Base-by-base conservation (phyloP, 2,113 vertebrate genomes). In the Dascyllus trimaculatus region DNA sequence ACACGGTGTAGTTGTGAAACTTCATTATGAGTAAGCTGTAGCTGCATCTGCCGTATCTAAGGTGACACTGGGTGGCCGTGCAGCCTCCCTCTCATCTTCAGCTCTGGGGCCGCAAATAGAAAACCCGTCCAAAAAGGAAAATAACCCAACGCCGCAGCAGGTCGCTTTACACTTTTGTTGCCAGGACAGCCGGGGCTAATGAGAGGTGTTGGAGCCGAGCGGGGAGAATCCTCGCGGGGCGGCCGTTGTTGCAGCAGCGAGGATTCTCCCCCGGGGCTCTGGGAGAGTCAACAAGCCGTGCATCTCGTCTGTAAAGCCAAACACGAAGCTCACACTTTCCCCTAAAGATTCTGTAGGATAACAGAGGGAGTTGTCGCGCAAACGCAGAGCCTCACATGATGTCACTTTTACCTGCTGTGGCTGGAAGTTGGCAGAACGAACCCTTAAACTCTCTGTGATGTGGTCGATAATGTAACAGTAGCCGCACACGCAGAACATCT, bases 231-330 rank as follows among this genome's bases (percentile, higher is more conserved):
- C 91, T 87, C 82, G 7, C 35, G 75, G 90, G 87, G 80, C 81
- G 5, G 63, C 77, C 81, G 68, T 89, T 90, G 88, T 38, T 53
- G 64, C 85, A 54, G 81, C 71, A 69, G 81, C 63, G 79, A 75
- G 74, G 15, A 35, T n/a, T n/a, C n/a, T 78, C 92, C 82, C 91
- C 11, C n/a, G 61, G 84, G 91, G 29, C 63, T n/a, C 45, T 58
- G 32, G 56, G 52, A 66, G 32, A 86, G 87, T 94, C 94, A 93
- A 93, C 94, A 92, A 93, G 89, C 70, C 63, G 57, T 32, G 51
- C 53, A 56, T 64, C 51, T 81, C 58, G 51, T 53, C 59, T 22
- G 54, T 52, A 70, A 63, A 48, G 51, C 32, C 8, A 38, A 60
- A 58, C 40, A 59, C 10, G 15, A 0, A 43, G 43, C 32, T 59